Base-by-base conservation (phyloP, 1,140 invertebrate genomes). In the Drosophila virilis region DNA sequence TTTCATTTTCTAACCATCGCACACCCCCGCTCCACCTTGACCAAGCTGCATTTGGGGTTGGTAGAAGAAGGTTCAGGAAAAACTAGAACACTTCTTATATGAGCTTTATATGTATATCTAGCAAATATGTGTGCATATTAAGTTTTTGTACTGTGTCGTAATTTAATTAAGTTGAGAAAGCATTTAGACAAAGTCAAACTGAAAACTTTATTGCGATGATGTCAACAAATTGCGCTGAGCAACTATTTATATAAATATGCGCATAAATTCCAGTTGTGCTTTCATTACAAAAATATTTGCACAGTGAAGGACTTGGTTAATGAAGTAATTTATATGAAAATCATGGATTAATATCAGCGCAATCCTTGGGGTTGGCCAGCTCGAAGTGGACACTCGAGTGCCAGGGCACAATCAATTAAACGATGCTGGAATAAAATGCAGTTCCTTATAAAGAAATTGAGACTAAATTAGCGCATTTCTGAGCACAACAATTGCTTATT, bases 281-380 rank as follows among this genome's bases (percentile, higher is more conserved):
- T 68, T 62, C 67, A 74, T 72, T 71, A 55, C 12, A 79, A 79
- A 79, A 79, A 76, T 64, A 76, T 84, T 80, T 77, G 68, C 61
- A 35, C 61, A 62, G 46, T 40, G 35, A 61, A 61, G 57, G 55
- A 61, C 45, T 54, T 17, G 35, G 28, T 55, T 86, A 86, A 86
- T 86, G 79, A 86, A 88, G 83, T 79, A 77, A 73, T 86, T 86
- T 86, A 72, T 88, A 86, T 86, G 83, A 74, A 70, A 66, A 83
- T 69, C 83, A 83, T 71, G 83, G 61, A 33, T 71, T 88, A 83
- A 78, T 80, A 66, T 74, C 70, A 42, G 64, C 22, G 50, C 33
- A 74, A 61, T 33, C 38, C 22, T 50, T 46, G 50, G 54, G 64
- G 45, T 59, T 57, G 42, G 78, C 75, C 82, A 81, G 73, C 37